A percentile compares a stretch with the other conserved stretches of the same genome.
Evolutionary conservation across 2,113 vertebrate species (phyloP).

Genomic region (Meriones unguiculatus): DNA sequence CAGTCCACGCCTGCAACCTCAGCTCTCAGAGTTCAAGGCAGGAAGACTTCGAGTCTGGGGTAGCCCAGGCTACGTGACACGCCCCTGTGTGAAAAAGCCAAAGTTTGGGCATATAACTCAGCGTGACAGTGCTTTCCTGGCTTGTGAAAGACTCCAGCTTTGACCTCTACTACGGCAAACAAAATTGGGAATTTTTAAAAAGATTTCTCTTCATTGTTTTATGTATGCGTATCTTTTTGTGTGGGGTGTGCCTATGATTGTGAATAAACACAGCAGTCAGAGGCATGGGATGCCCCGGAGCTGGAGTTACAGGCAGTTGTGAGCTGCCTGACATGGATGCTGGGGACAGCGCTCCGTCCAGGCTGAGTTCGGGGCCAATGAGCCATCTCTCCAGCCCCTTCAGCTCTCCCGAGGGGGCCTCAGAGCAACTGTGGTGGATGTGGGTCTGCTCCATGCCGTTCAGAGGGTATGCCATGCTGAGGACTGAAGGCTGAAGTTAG

Average conservation of each 20-base stretch:
- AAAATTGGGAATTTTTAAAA: background rate
- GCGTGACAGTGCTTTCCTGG: background rate
- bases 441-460: background rate
- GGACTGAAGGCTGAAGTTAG: background rate
- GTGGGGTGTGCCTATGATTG: background rate
- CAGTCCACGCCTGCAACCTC: background rate
- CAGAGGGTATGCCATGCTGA: background rate
- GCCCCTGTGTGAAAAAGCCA: background rate
- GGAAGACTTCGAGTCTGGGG: background rate
- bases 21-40: background rate
- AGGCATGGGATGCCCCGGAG: too few relatives aligned
- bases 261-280: background rate
- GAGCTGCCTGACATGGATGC: background rate
- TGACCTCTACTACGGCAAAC: background rate
- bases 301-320: background rate
- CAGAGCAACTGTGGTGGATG: background rate
- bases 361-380: background rate
- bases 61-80: background rate
- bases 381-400: background rate
- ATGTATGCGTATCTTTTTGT: background rate
- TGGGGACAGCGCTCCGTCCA: background rate
- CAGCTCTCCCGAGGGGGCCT: too few relatives aligned
- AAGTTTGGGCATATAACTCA: background rate
- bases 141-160: background rate
- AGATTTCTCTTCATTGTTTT: background rate